A percentile compares a stretch with the other conserved stretches of the same genome.
These are phyloP conservation scores for Furcifer pardalis DNA, from an alignment of 2,797 vertebrate genomes.

Conservation along the genomic window DNA sequence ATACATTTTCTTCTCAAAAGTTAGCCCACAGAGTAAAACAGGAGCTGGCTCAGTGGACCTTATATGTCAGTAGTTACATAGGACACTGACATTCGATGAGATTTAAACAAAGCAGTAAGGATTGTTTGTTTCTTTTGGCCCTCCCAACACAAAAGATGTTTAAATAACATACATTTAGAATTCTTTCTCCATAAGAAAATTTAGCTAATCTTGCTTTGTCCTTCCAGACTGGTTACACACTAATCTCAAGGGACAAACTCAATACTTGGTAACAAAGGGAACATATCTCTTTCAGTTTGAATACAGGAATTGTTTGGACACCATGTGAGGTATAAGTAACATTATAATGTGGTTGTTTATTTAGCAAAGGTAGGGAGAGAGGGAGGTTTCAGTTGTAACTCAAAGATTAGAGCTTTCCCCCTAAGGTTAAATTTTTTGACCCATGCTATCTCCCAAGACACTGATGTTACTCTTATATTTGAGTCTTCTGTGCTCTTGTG, in stretches of 20 bases:
- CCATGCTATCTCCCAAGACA: conserved; percentile 77
- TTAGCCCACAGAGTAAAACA: background rate
- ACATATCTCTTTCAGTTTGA: conserved; percentile 80
- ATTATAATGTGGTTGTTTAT: conserved; percentile 81
- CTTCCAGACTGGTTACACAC: conserved; percentile 80
- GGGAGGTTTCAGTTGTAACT: conserved; percentile 74
- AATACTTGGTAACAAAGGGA: conserved; percentile 82
- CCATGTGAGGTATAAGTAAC: conserved; percentile 81
- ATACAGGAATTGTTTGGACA: conserved; percentile 81
- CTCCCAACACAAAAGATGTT: conserved; percentile 67
- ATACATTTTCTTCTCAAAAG: background rate
- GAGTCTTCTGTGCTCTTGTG: conserved; percentile 77
- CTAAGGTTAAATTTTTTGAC: conserved; percentile 85
- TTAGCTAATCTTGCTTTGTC: conserved; percentile 84
- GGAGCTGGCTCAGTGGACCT: background rate
- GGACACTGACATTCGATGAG: conserved; percentile 31
- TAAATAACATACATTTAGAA: conserved; percentile 71
- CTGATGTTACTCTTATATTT: conserved; percentile 80
- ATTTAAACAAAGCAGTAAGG: conserved; percentile 73
- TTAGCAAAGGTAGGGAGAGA: conserved; percentile 66
- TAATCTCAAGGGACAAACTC: conserved; percentile 84
- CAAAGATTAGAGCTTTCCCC: conserved; percentile 71
- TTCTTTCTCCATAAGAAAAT: conserved; percentile 76
- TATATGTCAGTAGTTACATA: background rate
- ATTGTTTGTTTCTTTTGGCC: conserved; percentile 55